Evolutionary conservation across 2,113 vertebrate species (phyloP), one percentile per base, ranked within the genome.

Genomic region (Puntigrus tetrazona): DNA sequence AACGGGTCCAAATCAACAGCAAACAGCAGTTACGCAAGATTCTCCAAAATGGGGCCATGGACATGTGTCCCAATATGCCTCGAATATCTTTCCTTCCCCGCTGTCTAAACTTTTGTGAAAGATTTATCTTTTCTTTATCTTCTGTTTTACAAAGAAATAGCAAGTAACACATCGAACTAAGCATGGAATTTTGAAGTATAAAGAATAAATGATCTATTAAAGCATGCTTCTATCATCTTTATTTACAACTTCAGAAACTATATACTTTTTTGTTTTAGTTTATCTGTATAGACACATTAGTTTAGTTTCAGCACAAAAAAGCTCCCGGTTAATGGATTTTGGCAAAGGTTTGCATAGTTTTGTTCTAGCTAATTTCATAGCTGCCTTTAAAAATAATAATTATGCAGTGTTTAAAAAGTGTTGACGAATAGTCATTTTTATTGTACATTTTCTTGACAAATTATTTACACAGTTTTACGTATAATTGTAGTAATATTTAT

Each of bases 11-110:
- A 31, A 84, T 43, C 75, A 85, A 79, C 38, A 61, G 50, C 36
- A 78, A 65, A 80, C 59, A 47, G 47, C 57, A 83, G 80, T 83
- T 78, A 83, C 41, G 14, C 74, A 78, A 76, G 72, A 70, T 43
- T 61, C 25, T 16, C 31, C 11, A 47, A 34, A 86, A 77, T 43
- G 3, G 25, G 36, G 63, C 45, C 80, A 67, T 67, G 45, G 9
- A 41, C 0, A 20, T 18, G 14, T n/a, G 18, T 18, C 18, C 5
- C 1, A 43, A 20, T 65, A 9, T 22, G 18, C 11, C 25, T 34
- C 52, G 5, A 16, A 38, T 9, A 34, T 8, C 3, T 6, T n/a
- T n/a, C 34, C 65, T 38, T 38, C 65, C 65, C 7, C 52, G n/a
- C n/a, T n/a, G n/a, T n/a, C n/a, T n/a, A 22, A 55, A 22, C 18